These are phyloP conservation scores for Campylomormyrus numenius DNA, from an alignment of 2,113 vertebrate species.

Conservation along the genomic window DNA sequence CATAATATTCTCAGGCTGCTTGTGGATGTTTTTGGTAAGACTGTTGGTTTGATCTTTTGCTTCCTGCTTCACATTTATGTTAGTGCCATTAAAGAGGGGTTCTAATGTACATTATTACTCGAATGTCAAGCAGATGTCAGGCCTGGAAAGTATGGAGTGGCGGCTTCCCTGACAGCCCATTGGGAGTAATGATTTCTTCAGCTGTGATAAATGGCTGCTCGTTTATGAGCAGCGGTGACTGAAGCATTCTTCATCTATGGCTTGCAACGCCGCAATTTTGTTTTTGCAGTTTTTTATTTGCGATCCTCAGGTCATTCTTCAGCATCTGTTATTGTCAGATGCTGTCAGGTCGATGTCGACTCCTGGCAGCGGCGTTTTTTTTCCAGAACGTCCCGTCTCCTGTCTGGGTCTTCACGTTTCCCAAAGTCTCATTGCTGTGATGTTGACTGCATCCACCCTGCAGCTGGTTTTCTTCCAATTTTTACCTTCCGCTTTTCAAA, in stretches of 20 bases:
- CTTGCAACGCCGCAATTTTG: background rate
- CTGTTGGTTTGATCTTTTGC: background rate
- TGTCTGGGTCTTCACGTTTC: background rate
- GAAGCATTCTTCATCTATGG: background rate
- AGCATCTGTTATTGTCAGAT: background rate
- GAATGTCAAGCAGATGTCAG: background rate
- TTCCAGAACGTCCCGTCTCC: background rate
- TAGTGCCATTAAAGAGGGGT: background rate
- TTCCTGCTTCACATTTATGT: background rate
- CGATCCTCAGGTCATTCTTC: background rate
- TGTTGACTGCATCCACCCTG: background rate
- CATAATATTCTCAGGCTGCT: background rate
- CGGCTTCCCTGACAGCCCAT: background rate
- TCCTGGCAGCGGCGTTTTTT: background rate
- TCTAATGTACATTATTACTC: conserved; percentile 1
- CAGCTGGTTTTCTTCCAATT: background rate
- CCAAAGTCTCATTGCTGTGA: background rate
- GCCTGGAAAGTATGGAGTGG: background rate
- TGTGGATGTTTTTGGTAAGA: conserved; percentile 9
- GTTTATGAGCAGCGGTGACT: background rate
- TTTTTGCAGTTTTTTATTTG: background rate
- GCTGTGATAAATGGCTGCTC: background rate
- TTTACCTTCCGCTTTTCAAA: background rate
- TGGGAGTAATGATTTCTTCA: background rate
- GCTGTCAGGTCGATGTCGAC: background rate